Conservation (phyloP, 2,113 vertebrate genomes). For the Antennarius striatus region DNA sequence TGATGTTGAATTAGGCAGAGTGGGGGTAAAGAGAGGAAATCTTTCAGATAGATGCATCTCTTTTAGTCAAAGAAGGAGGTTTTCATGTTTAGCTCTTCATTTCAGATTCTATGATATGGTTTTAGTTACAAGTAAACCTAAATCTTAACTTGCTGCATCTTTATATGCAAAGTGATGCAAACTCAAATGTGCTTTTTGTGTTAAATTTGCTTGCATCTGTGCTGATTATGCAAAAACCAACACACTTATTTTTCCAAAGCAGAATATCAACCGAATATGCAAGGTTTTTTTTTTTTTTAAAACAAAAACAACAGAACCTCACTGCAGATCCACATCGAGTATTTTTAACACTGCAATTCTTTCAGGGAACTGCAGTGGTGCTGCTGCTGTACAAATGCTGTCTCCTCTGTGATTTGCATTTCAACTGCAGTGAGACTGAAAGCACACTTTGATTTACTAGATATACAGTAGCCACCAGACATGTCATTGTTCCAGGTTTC, state of each 20-base stretch:
- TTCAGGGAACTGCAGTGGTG: constrained; percentile 69
- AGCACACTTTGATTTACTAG: constrained; percentile 37
- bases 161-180: too few relatives aligned
- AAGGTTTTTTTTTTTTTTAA: too few relatives aligned
- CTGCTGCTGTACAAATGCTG: constrained; percentile 70
- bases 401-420: constrained; percentile 60
- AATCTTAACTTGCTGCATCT: background rate
- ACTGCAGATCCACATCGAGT: constrained; percentile 8
- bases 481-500: too few relatives aligned
- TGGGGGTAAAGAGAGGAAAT: constrained; percentile 58
- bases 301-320: background rate
- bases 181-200: too few relatives aligned
- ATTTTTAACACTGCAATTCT: constrained; percentile 62
- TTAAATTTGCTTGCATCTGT: background rate
- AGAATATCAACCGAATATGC: too few relatives aligned
- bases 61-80: constrained; percentile 32
- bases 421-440: constrained; percentile 61
- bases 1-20: constrained; percentile 75
- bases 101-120: constrained; percentile 40
- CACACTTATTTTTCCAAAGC: background rate
- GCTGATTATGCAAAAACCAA: background rate
- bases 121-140: background rate
- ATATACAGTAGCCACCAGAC: constrained; percentile 1
- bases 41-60: constrained; percentile 60
- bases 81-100: constrained; percentile 35